Conservation (phyloP, 2,113 vertebrate genomes). For the Cranoglanis bouderius region DNA sequence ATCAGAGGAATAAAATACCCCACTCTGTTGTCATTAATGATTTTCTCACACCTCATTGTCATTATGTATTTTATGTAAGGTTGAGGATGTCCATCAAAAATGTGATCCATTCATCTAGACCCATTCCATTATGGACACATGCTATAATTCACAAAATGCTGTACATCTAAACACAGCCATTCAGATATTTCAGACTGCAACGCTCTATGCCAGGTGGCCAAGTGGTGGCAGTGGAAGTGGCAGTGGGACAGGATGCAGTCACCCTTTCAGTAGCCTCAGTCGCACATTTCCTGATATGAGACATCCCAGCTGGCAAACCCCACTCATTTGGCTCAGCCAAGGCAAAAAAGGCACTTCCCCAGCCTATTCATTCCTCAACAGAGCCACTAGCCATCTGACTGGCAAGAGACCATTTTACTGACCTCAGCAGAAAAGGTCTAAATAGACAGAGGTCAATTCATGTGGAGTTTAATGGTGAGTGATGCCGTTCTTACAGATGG, state of each 20-base stretch:
- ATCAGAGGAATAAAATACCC: background rate
- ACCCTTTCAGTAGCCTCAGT: constrained; percentile 68
- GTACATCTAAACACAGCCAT: background rate
- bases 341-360: constrained; percentile 55
- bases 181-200: background rate
- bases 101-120: background rate
- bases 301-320: constrained; percentile 28
- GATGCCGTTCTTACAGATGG: constrained; percentile 42
- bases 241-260: constrained; percentile 49
- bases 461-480: constrained; percentile 54
- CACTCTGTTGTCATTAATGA: background rate
- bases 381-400: constrained; percentile 50
- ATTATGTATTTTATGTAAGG: background rate
- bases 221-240: constrained; percentile 38
- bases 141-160: background rate
- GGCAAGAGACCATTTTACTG: constrained; percentile 43
- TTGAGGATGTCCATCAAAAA: background rate
- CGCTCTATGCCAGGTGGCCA: constrained; percentile 26
- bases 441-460: constrained; percentile 66
- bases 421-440: constrained; percentile 52
- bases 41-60: background rate
- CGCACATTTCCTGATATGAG: constrained; percentile 47
- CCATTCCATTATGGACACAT: background rate
- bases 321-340: constrained; percentile 8
- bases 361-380: constrained; percentile 60